phyloP scores from a whole-genome alignment of 2,888 invertebrate genomes.

The Drosophila melanocephala region DNA sequence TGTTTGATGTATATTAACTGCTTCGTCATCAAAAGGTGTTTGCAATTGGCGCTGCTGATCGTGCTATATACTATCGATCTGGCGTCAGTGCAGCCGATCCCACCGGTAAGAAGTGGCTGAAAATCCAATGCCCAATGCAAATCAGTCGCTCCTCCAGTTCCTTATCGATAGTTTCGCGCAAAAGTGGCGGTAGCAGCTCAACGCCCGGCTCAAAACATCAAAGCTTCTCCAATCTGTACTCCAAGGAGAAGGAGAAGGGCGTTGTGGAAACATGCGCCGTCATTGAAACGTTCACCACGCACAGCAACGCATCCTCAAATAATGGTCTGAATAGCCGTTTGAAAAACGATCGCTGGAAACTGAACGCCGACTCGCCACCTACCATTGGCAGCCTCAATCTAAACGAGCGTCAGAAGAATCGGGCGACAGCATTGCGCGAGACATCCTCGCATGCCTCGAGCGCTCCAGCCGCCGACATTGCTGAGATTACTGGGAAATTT shows the following conservation, averaged over 20 bases:
- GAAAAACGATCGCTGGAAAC: slow-evolving; percentile 84
- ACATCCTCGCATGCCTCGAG: slow-evolving; percentile 78
- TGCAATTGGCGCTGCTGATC: slow-evolving; percentile 93
- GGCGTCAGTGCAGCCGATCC: slow-evolving; percentile 91
- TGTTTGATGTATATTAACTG: no score
- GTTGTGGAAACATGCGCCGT: slow-evolving; percentile 84
- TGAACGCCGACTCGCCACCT: slow-evolving; percentile 83
- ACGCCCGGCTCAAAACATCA: slow-evolving; percentile 89
- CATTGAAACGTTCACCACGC: slow-evolving; percentile 88
- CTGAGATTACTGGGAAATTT: slow-evolving; percentile 89
- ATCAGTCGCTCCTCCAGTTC: slow-evolving; percentile 93
- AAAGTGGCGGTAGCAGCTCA: slow-evolving; percentile 84
- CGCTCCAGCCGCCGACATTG: slow-evolving; percentile 84
- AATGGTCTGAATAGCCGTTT: slow-evolving; percentile 84
- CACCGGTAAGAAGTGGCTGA: slow-evolving; percentile 95
- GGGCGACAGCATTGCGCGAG: slow-evolving; percentile 74
- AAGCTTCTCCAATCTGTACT: slow-evolving; percentile 88
- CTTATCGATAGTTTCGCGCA: slow-evolving; percentile 89
- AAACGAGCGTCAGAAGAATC: slow-evolving; percentile 83
- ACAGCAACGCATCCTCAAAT: slow-evolving; percentile 82
- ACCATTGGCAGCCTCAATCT: slow-evolving; percentile 84
- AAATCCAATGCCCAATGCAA: slow-evolving; percentile 92
- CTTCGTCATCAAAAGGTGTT: slow-evolving; percentile 85
- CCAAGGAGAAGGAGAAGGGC: slow-evolving; percentile 84
- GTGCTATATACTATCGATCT: slow-evolving; percentile 92